Conservation (phyloP, 2,797 vertebrate genomes). For the Rhodeus uyekii region DNA sequence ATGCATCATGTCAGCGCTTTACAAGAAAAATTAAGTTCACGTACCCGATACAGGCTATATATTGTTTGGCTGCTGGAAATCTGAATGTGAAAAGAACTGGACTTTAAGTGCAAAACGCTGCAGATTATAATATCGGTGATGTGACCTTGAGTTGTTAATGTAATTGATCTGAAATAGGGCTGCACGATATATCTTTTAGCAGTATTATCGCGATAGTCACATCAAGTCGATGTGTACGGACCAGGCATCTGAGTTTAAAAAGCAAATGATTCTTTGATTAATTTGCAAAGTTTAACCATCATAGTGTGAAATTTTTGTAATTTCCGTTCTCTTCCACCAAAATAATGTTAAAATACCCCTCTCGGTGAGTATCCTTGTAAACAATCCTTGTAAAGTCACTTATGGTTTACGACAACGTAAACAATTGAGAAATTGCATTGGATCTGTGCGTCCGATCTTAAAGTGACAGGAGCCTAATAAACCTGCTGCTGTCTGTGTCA, state of each 20-base stretch:
- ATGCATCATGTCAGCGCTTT: conserved; percentile 27
- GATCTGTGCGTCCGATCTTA: neutral
- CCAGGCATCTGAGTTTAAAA: neutral
- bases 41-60: neutral
- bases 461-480: neutral
- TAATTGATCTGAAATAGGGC: neutral
- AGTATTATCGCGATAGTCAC: neutral
- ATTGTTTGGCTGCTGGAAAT: neutral
- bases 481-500: neutral
- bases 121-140: neutral
- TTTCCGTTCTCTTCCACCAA: too few relatives aligned
- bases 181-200: neutral
- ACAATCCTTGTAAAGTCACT: neutral
- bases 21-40: conserved; percentile 19
- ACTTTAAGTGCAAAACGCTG: neutral
- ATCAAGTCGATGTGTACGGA: neutral
- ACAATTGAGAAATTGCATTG: neutral
- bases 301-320: neutral
- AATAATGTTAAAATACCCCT: too few relatives aligned
- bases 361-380: too few relatives aligned
- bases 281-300: neutral
- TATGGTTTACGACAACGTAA: too few relatives aligned
- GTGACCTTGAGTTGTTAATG: neutral
- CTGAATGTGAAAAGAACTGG: neutral
- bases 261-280: neutral